Evolutionary conservation across 2,888 invertebrate genomes (phyloP).

Genomic region (Scaptomyza parva): DNA sequence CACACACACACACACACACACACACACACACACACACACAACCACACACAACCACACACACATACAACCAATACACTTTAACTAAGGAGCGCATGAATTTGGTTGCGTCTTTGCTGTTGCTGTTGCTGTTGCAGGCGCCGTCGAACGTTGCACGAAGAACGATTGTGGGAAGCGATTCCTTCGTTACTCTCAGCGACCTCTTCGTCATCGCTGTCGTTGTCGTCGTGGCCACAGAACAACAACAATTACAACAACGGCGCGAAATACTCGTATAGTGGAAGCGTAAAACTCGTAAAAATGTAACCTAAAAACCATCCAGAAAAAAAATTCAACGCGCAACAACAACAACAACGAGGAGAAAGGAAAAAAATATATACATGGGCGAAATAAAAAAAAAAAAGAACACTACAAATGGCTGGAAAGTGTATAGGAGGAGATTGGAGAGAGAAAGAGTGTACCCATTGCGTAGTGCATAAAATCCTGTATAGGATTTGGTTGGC

Average conservation of each 20-base stretch:
- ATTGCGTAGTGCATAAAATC: conserved; percentile 74
- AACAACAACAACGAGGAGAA: conserved; percentile 31
- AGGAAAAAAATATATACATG: conserved; percentile 5
- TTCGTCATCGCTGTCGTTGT: conserved; percentile 25
- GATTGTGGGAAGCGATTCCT: conserved; percentile 48
- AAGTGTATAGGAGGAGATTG: conserved; percentile 37
- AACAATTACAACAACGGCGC: conserved; percentile 49
- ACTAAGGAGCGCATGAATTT: conserved; percentile 71
- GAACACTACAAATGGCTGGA: conserved; percentile 53
- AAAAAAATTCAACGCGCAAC: conserved; percentile 74
- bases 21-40: conserved; percentile 10
- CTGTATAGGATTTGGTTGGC: conserved; percentile 52
- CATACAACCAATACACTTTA: conserved; percentile 37
- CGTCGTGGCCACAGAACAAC: conserved; percentile 51
- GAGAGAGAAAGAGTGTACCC: conserved; percentile 44
- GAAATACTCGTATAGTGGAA: conserved; percentile 62
- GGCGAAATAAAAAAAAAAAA: conserved; percentile 12
- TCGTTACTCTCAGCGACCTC: conserved; percentile 58
- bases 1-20: conserved; percentile 34
- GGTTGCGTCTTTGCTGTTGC: conserved; percentile 64
- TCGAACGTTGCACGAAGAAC: conserved; percentile 54
- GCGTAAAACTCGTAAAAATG: conserved; percentile 79
- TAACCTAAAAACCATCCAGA: conserved; percentile 82
- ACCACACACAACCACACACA: conserved; percentile 14
- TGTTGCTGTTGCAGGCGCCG: conserved; percentile 48